phyloP scores from a whole-genome alignment of 2,888 invertebrate species.

The Digitonthophagus gazella region DNA sequence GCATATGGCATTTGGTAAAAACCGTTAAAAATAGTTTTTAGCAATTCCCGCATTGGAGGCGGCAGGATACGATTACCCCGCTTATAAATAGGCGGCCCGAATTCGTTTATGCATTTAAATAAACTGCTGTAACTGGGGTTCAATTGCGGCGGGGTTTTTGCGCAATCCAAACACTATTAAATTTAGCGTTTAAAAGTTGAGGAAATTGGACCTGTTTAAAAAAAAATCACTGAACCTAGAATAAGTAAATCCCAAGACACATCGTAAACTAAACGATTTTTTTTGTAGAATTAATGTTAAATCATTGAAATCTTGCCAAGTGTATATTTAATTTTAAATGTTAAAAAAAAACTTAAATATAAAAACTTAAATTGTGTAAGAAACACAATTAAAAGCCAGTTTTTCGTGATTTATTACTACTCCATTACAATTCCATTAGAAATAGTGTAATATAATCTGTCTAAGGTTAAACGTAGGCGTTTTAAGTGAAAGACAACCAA shows the following conservation, averaged over 20 bases:
- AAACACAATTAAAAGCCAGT: background rate
- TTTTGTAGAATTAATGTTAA: background rate
- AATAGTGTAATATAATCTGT: background rate
- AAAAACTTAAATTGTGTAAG: background rate
- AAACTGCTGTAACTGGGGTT: slow-evolving; percentile 5
- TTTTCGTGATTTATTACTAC: background rate
- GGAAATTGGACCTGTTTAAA: background rate
- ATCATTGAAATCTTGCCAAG: background rate
- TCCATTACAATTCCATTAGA: background rate
- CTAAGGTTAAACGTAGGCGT: background rate
- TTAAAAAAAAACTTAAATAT: background rate
- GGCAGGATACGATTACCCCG: slow-evolving; percentile 10
- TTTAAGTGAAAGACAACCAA: too few relatives aligned
- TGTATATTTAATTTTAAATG: background rate
- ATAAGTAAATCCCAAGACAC: too few relatives aligned
- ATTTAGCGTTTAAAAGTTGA: background rate
- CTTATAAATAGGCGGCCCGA: slow-evolving; percentile 15
- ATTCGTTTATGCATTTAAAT: slow-evolving; percentile 18
- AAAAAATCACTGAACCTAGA: background rate
- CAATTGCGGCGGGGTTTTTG: background rate
- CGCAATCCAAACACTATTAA: background rate
- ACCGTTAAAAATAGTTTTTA: slow-evolving; percentile 27
- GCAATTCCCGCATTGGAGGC: slow-evolving; percentile 23
- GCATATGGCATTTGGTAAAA: slow-evolving; percentile 21
- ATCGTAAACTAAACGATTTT: background rate